These are phyloP conservation scores for Pygocentrus nattereri DNA, from an alignment of 2,797 vertebrate genomes.

Conservation along the genomic window DNA sequence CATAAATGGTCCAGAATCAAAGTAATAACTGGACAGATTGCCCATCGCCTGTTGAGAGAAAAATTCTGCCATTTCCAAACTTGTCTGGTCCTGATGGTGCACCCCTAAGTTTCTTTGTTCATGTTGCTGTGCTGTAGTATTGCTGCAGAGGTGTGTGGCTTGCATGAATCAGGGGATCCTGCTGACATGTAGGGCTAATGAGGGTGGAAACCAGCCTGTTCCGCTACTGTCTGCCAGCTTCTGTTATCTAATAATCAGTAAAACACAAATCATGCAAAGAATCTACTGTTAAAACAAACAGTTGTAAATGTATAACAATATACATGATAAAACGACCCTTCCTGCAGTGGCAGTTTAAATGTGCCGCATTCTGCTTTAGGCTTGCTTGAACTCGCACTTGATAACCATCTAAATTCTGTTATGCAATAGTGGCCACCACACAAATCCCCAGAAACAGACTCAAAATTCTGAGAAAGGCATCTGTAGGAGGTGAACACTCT, in stretches of 20 bases:
- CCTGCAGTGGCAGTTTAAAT: not conserved
- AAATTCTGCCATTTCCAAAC: no score
- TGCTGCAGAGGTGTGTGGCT: not conserved
- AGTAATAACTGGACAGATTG: no score
- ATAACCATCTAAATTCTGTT: not conserved
- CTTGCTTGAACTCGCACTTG: not conserved
- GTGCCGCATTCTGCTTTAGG: not conserved
- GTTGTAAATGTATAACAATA: not conserved
- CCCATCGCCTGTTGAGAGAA: no score
- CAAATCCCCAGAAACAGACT: not conserved
- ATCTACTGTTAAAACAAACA: not conserved
- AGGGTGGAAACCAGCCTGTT: constrained; percentile 62
- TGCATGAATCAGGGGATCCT: constrained; percentile 23
- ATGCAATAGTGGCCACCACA: not conserved
- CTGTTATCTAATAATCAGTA: not conserved
- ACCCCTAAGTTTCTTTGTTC: not conserved
- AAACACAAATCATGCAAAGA: not conserved
- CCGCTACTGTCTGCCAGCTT: constrained; percentile 60
- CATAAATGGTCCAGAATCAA: no score
- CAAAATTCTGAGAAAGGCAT: not conserved
- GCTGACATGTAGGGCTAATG: constrained; percentile 6
- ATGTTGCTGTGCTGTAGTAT: not conserved
- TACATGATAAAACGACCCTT: not conserved
- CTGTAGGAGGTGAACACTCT: not conserved
- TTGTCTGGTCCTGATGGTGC: no score